phyloP scores from a whole-genome alignment of 2,797 vertebrate species.

The Sebastes vulpes region DNA sequence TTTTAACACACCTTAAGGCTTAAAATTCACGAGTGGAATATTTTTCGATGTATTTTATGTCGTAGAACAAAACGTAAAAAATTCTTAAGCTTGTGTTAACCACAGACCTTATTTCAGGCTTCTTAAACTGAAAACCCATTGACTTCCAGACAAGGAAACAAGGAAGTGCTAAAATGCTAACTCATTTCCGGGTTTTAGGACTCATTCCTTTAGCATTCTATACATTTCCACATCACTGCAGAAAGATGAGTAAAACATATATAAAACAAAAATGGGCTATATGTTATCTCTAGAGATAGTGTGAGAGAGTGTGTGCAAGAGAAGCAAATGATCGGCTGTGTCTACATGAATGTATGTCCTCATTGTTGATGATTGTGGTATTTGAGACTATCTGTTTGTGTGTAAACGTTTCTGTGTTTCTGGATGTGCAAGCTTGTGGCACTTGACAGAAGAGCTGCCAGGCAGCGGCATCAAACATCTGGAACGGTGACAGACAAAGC shows the following conservation, averaged over 20 bases:
- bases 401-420: slow-evolving; percentile 48
- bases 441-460: slow-evolving; percentile 66
- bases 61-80: too few relatives aligned
- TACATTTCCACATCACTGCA: not conserved
- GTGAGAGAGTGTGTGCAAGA: not conserved
- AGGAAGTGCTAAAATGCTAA: too few relatives aligned
- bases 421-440: slow-evolving; percentile 47
- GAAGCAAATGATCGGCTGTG: not conserved
- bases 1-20: too few relatives aligned
- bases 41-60: too few relatives aligned
- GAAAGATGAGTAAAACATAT: not conserved
- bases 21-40: too few relatives aligned
- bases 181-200: too few relatives aligned
- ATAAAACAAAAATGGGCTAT: not conserved
- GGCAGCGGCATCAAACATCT: slow-evolving; percentile 70
- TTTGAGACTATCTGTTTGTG: slow-evolving; percentile 27
- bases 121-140: too few relatives aligned
- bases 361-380: not conserved
- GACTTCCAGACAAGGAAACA: too few relatives aligned
- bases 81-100: too few relatives aligned
- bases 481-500: slow-evolving; percentile 70
- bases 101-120: too few relatives aligned
- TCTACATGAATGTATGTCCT: slow-evolving; percentile 2
- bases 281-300: not conserved
- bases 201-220: too few relatives aligned